Conservation (phyloP, 2,888 invertebrate genomes). For the Diadromus collaris region DNA sequence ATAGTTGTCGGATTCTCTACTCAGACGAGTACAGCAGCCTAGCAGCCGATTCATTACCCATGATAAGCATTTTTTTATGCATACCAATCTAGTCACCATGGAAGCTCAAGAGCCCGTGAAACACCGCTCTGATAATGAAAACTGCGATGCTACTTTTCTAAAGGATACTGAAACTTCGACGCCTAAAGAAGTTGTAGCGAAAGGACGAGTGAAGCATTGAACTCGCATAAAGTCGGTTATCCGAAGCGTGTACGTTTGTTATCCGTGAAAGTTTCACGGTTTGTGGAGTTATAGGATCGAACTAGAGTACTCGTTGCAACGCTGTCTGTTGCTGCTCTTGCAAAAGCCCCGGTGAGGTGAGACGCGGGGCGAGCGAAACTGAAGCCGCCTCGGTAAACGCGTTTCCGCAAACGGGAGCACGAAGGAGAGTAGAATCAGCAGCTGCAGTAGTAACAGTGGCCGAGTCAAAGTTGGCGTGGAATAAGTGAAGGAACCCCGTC, state of each 20-base stretch:
- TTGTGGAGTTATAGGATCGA: constrained; percentile 28
- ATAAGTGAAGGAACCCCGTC: constrained; percentile 62
- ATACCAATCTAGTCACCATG: not conserved
- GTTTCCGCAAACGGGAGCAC: constrained; percentile 44
- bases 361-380: constrained; percentile 6
- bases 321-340: constrained; percentile 46
- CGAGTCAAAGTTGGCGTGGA: constrained; percentile 41
- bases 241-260: constrained; percentile 26
- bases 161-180: not conserved
- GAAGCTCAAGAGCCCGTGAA: not conserved
- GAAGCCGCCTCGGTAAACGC: constrained; percentile 35
- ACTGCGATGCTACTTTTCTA: too few species aligned
- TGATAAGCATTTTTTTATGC: not conserved
- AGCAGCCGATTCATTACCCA: not conserved
- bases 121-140: too few species aligned
- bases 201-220: constrained; percentile 1
- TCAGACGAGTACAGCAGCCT: not conserved
- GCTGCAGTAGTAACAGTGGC: constrained; percentile 49
- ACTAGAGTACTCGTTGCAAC: constrained; percentile 28
- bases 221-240: constrained; percentile 26
- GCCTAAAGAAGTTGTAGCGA: not conserved
- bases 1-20: not conserved
- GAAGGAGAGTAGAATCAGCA: constrained; percentile 22
- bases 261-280: constrained; percentile 41
- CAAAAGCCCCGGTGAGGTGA: constrained; percentile 45